Percentiles rank a stretch among this genome's conserved stretches.
These are phyloP conservation scores for Spheniscus humboldti DNA, from an alignment of 2,797 vertebrate species.

Conservation along the genomic window DNA sequence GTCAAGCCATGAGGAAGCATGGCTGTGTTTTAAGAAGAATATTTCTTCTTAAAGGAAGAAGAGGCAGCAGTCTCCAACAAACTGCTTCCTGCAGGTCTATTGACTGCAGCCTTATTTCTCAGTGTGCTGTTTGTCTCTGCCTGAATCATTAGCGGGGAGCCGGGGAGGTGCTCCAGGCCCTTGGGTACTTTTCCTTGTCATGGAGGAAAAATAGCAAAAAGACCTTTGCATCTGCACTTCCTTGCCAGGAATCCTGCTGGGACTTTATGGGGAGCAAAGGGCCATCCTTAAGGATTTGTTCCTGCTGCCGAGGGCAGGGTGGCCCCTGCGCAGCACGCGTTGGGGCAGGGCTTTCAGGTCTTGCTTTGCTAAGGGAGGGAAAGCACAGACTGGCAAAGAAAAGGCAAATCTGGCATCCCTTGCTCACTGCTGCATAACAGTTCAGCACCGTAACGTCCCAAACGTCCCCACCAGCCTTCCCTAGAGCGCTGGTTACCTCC, in stretches of 20 bases:
- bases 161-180: background rate
- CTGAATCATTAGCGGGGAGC: background rate
- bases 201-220: background rate
- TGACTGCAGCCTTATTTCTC: background rate
- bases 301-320: background rate
- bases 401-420: background rate
- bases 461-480: background rate
- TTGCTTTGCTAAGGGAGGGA: background rate
- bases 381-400: background rate
- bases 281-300: background rate
- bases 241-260: background rate
- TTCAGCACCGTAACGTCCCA: background rate
- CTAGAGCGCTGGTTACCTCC: background rate
- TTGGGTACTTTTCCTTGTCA: background rate
- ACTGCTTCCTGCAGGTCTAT: background rate
- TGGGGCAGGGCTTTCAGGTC: background rate
- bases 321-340: fast-evolving
- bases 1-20: background rate
- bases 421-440: background rate
- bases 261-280: background rate
- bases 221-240: background rate
- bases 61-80: background rate
- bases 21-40: background rate
- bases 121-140: background rate
- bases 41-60: background rate